phyloP scores from a whole-genome alignment of 2,113 vertebrate genomes.

The Bubo scandiacus region DNA sequence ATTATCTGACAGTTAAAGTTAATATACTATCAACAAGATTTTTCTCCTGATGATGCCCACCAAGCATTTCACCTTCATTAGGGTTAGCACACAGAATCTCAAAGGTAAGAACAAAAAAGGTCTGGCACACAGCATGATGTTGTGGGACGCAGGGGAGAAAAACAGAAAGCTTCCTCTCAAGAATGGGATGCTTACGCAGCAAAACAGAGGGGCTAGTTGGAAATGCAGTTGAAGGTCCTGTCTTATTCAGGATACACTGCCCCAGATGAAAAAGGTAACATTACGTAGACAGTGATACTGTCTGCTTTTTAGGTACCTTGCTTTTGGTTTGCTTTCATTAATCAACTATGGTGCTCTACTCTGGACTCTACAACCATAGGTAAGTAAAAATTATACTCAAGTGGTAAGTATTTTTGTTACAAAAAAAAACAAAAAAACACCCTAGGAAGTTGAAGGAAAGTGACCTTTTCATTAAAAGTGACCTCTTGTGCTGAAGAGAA shows the following conservation, averaged over 20 bases:
- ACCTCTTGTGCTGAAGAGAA: not conserved
- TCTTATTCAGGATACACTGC: not conserved
- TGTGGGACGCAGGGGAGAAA: fast-evolving
- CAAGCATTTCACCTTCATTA: not conserved
- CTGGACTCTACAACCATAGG: not conserved
- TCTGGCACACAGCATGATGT: fast-evolving
- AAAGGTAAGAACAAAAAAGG: not conserved
- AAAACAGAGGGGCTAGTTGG: not conserved
- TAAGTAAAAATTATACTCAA: not conserved
- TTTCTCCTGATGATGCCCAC: not conserved
- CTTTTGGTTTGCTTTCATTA: not conserved
- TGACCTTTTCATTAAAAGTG: not conserved
- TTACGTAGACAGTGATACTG: not conserved
- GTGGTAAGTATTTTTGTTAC: not conserved
- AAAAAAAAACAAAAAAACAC: not conserved
- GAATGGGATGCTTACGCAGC: fast-evolving
- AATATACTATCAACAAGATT: not conserved
- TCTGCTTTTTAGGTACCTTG: not conserved
- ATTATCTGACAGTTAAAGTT: not conserved
- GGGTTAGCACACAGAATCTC: not conserved
- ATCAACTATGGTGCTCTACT: not conserved
- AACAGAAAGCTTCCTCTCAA: not conserved
- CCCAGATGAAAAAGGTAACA: not conserved
- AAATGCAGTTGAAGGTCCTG: not conserved
- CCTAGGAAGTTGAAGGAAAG: not conserved